These are phyloP conservation scores for Arothron firmamentum DNA, from an alignment of 2,113 vertebrate genomes.

Conservation along the genomic window DNA sequence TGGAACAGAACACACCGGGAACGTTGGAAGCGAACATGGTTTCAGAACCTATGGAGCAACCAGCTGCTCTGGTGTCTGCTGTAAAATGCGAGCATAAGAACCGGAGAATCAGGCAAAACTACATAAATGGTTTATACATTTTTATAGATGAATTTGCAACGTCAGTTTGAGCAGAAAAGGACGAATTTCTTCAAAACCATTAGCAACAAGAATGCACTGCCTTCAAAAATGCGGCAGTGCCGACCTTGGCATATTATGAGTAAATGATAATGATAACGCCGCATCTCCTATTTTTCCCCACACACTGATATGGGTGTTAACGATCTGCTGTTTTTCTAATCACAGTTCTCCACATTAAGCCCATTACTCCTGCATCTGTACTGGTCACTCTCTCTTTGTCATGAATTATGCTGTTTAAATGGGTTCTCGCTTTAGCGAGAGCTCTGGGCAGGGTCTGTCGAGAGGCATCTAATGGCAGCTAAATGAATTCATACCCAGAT, in stretches of 20 bases:
- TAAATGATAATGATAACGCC: constrained; percentile 52
- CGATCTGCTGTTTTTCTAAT: constrained; percentile 57
- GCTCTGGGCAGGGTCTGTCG: constrained; percentile 56
- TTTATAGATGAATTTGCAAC: constrained; percentile 49
- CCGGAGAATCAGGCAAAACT: constrained; percentile 28
- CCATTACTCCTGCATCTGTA: constrained; percentile 55
- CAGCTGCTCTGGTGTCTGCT: constrained; percentile 30
- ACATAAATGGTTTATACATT: constrained; percentile 58
- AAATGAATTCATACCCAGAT: constrained; percentile 66
- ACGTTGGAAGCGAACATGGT: neutral
- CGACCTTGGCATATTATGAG: constrained; percentile 43
- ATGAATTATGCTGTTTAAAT: constrained; percentile 68
- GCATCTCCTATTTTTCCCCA: neutral
- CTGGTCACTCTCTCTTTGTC: constrained; percentile 33
- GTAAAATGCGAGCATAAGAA: constrained; percentile 45
- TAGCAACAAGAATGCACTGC: constrained; percentile 53
- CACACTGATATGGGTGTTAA: constrained; percentile 49
- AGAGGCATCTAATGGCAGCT: constrained; percentile 68
- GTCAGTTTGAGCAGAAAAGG: constrained; percentile 46
- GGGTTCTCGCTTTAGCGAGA: constrained; percentile 52
- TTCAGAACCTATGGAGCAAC: constrained; percentile 33
- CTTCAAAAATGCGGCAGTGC: constrained; percentile 45
- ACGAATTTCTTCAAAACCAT: constrained; percentile 53
- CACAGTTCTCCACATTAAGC: constrained; percentile 60
- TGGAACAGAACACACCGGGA: too few species aligned